Conservation (phyloP, 1,140 invertebrate genomes). For the Aphelenchoides avenae region DNA sequence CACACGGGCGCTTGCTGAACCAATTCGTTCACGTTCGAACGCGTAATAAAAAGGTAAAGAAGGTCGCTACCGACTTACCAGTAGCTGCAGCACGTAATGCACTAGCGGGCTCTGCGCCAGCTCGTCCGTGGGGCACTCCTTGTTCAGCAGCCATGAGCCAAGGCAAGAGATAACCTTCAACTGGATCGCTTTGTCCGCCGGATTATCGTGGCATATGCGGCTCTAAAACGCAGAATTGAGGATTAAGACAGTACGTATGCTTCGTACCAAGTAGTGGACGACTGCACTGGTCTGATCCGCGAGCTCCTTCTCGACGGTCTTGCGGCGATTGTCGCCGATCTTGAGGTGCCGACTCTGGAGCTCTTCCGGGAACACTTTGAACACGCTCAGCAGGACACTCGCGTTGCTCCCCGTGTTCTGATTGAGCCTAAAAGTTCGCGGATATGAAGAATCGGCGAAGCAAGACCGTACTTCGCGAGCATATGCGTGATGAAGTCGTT, state of each 20-base stretch:
- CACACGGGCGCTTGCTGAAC: slow-evolving; percentile 60
- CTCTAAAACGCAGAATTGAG: slow-evolving; percentile 15
- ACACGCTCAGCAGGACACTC: slow-evolving; percentile 75
- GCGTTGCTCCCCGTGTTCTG: slow-evolving; percentile 50
- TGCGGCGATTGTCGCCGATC: slow-evolving; percentile 80
- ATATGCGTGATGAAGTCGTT: slow-evolving; percentile 79
- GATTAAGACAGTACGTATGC: neutral
- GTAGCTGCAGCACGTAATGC: slow-evolving; percentile 59
- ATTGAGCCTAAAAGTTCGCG: slow-evolving; percentile 21
- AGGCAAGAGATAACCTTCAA: slow-evolving; percentile 58
- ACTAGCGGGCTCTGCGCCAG: slow-evolving; percentile 60
- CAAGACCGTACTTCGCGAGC: slow-evolving; percentile 67
- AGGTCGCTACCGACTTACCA: slow-evolving; percentile 48
- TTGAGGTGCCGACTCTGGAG: slow-evolving; percentile 75
- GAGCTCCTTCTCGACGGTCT: slow-evolving; percentile 75
- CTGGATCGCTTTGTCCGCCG: slow-evolving; percentile 13
- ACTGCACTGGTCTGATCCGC: slow-evolving; percentile 62
- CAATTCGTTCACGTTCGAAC: slow-evolving; percentile 1
- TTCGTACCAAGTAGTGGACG: slow-evolving; percentile 70
- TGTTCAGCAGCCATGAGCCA: slow-evolving; percentile 62
- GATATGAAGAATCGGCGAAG: slow-evolving; percentile 6
- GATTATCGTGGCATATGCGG: slow-evolving; percentile 15
- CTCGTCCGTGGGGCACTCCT: slow-evolving; percentile 59
- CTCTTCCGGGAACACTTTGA: slow-evolving; percentile 93
- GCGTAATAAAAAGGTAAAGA: slow-evolving; percentile 16